These are phyloP conservation scores for Scotopteryx bipunctaria DNA, from an alignment of 2,888 invertebrate species.

Conservation along the genomic window DNA sequence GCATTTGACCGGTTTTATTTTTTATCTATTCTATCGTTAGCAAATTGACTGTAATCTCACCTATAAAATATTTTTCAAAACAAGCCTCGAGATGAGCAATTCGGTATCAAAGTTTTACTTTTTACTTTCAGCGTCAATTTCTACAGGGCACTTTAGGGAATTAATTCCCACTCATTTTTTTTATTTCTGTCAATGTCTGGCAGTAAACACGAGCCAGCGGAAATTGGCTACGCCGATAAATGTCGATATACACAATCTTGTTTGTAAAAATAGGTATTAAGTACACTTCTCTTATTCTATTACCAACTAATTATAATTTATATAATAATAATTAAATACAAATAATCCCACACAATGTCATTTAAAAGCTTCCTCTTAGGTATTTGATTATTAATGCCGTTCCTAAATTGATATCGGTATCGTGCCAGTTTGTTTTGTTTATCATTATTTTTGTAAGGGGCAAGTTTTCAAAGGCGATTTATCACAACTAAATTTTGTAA, in stretches of 20 bases:
- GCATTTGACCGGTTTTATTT: too few relatives aligned
- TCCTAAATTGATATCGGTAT: neutral
- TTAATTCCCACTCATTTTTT: neutral
- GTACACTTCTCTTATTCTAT: too few relatives aligned
- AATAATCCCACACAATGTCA: neutral
- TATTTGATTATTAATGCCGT: neutral
- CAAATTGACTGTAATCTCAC: too few relatives aligned
- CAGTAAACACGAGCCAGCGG: neutral
- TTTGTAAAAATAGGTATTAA: too few relatives aligned
- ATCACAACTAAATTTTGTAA: too few relatives aligned
- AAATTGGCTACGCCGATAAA: neutral
- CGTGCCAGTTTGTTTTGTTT: neutral
- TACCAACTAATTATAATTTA: too few relatives aligned
- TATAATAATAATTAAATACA: neutral
- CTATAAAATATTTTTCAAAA: too few relatives aligned
- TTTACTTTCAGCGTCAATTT: neutral
- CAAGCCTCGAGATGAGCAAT: too few relatives aligned
- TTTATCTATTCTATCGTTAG: too few relatives aligned
- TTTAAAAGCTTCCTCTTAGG: neutral
- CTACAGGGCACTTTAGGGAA: neutral
- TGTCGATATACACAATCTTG: neutral
- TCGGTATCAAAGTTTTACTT: neutral
- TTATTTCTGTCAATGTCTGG: neutral
- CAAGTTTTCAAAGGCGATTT: neutral
- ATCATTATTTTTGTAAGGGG: neutral